Conservation (phyloP, 1,140 invertebrate species). For the Drosophila ohnishii region DNA sequence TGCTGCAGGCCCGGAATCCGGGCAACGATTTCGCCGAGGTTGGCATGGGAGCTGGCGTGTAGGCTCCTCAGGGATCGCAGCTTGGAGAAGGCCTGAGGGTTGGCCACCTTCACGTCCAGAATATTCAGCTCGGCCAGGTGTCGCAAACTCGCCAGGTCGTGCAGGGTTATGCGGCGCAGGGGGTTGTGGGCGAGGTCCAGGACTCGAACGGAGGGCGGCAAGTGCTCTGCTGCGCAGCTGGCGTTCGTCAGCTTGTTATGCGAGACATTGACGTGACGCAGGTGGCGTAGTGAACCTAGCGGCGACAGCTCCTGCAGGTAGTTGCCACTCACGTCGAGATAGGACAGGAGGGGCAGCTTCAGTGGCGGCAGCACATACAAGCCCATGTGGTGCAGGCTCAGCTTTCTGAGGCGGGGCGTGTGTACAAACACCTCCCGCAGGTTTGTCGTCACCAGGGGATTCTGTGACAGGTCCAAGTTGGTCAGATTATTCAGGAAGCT, state of each 20-base stretch:
- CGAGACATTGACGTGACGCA: constrained; percentile 87
- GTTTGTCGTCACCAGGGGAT: constrained; percentile 91
- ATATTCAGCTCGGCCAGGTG: constrained; percentile 77
- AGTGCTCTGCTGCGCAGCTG: constrained; percentile 77
- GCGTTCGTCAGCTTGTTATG: constrained; percentile 85
- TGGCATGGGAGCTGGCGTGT: constrained; percentile 68
- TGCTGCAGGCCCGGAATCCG: constrained; percentile 85
- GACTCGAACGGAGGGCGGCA: constrained; percentile 71
- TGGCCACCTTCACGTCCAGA: constrained; percentile 76
- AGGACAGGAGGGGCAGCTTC: constrained; percentile 87
- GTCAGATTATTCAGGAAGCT: constrained; percentile 90
- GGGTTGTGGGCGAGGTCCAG: constrained; percentile 81
- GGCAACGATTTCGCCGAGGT: constrained; percentile 79
- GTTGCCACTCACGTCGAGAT: constrained; percentile 82
- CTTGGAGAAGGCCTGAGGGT: constrained; percentile 80
- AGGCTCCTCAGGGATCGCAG: constrained; percentile 83
- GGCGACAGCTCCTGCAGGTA: constrained; percentile 77
- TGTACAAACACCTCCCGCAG: constrained; percentile 96
- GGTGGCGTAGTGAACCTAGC: constrained; percentile 85
- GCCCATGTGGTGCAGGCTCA: constrained; percentile 90
- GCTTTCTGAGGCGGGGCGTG: constrained; percentile 89
- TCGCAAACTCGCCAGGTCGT: constrained; percentile 71
- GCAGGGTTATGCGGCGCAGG: constrained; percentile 69
- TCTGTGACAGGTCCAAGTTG: constrained; percentile 91
- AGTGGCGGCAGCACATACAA: constrained; percentile 89